Evolutionary conservation across 1,140 invertebrate genomes (phyloP), one percentile per base, ranked within the genome.

Genomic region (Globodera ellingtonae): DNA sequence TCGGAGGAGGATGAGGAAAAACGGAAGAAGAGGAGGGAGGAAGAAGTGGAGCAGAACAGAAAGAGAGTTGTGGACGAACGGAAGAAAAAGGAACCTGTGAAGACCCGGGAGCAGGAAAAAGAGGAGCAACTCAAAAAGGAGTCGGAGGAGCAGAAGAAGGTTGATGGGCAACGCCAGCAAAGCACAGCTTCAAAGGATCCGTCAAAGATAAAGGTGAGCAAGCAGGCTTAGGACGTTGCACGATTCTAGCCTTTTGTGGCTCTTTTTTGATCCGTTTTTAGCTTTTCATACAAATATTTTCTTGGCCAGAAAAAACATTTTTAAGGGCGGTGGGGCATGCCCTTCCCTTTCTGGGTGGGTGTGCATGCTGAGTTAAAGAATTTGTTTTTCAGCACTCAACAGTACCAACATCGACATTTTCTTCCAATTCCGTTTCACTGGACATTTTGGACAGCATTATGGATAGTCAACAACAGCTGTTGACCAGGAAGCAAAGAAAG

Each of bases 391-490:
- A 13, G 13, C 59, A 3, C 59, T 65, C 35, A 9, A 47, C 24
- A 70, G 35, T 21, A 3, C 8, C 35, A 24, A 7, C 46, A 70
- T 70, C 67, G 4, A 47, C n/a, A 70, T 6, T 35, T 70, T 15
- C 66, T 44, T 8, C 66, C 66, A 9, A 52, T 52, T 52, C 7
- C 50, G 50, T 52, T 52, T 67, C 66, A 9, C 69, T 82, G 66
- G 78, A 81, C 70, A 71, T 81, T 67, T 66, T 81, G 24, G 80
- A 81, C 70, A 65, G 62, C n/a, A 81, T 81, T 52, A 35, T 81
- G 78, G 72, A 73, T 7, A 59, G 72, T 50, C 80, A 81, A 48
- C 78, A 81, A 48, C 56, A 72, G 48, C 24, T 82, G 24, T 35
- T 81, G 35, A 47, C 75, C 21, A 35, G 62, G 44, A 65, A 76